A percentile compares a stretch with the other conserved stretches of the same genome.
Conservation (phyloP, 2,888 invertebrate species). For the Polymixis lichenea region DNA sequence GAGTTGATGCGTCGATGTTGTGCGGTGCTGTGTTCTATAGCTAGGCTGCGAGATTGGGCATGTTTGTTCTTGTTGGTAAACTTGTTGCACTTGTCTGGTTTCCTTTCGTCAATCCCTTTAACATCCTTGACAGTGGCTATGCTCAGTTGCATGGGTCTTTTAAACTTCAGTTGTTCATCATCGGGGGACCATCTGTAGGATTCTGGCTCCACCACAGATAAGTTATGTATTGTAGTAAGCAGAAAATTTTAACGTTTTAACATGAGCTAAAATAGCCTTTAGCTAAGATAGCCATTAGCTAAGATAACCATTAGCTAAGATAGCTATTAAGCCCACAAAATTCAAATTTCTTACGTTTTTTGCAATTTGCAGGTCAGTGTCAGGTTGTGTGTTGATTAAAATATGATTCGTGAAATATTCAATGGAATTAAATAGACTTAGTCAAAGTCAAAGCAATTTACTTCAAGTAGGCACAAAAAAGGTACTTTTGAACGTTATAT, state of each 20-base stretch:
- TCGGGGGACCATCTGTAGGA: neutral
- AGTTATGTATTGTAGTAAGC: neutral
- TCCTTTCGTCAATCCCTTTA: neutral
- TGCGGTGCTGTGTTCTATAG: neutral
- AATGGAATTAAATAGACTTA: no score
- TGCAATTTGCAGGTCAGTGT: no score
- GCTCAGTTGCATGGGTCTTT: neutral
- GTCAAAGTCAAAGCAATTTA: no score
- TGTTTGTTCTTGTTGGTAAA: neutral
- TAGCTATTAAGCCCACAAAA: no score
- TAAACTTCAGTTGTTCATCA: neutral
- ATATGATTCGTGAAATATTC: no score
- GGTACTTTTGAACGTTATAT: no score
- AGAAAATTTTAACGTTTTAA: neutral
- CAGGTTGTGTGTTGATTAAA: no score
- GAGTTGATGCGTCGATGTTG: constrained; percentile 2
- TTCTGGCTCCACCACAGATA: neutral
- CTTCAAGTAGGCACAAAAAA: no score
- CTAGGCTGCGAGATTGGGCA: neutral
- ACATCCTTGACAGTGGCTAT: neutral
- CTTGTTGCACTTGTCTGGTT: neutral
- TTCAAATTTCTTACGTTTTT: no score
- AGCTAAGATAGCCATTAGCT: no score
- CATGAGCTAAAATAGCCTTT: no score
- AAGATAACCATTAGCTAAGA: no score